Evolutionary conservation across 1,140 invertebrate species (phyloP).

Genomic region (Phenacoccus solenopsis): DNA sequence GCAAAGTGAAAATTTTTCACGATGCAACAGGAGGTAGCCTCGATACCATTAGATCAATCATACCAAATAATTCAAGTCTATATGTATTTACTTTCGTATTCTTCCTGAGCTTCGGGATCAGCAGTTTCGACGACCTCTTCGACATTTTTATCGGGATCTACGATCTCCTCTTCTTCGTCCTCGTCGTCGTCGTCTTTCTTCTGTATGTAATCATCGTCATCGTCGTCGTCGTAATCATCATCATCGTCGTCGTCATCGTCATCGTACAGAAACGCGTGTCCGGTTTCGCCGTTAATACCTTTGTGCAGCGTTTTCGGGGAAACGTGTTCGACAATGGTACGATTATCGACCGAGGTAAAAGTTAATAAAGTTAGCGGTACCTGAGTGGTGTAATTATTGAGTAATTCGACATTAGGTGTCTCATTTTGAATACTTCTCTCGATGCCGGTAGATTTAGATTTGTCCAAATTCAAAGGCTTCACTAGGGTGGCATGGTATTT

Average conservation of each 20-base stretch:
- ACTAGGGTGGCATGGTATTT: neutral
- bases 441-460: neutral
- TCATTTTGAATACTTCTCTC: neutral
- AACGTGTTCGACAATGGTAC: neutral
- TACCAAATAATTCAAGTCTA: too few species aligned
- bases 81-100: slow-evolving; percentile 20
- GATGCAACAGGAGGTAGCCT: too few species aligned
- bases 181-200: slow-evolving; percentile 28
- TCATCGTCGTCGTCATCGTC: slow-evolving; percentile 31
- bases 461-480: neutral
- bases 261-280: slow-evolving; percentile 27
- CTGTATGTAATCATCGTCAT: slow-evolving; percentile 32
- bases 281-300: slow-evolving; percentile 27
- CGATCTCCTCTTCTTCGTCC: neutral
- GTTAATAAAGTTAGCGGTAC: slow-evolving; percentile 10
- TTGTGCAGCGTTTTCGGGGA: slow-evolving; percentile 21
- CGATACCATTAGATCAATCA: too few species aligned
- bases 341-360: slow-evolving; percentile 1
- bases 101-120: slow-evolving; percentile 20
- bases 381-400: neutral
- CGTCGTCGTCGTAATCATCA: slow-evolving; percentile 30
- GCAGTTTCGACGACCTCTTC: slow-evolving; percentile 19
- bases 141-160: slow-evolving; percentile 9
- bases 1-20: too few species aligned
- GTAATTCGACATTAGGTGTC: neutral